Percentiles rank a stretch among this genome's conserved stretches.
These are phyloP conservation scores for Pollenia amentaria DNA, from an alignment of 2,888 invertebrate genomes.

Conservation along the genomic window DNA sequence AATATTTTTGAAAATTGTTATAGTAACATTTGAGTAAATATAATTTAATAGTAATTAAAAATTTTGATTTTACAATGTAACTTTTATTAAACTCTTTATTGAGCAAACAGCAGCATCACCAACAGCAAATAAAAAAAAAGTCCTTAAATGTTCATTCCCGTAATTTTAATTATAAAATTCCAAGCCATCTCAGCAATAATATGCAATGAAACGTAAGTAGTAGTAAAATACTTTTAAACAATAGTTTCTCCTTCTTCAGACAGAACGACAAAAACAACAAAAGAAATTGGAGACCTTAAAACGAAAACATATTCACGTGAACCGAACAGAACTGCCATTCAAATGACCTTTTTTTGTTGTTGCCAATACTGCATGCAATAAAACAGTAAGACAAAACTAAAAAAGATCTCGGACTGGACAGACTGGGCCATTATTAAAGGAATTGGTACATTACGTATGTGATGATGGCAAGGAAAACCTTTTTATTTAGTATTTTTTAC, in stretches of 20 bases:
- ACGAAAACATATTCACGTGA: conserved; percentile 9
- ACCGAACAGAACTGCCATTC: conserved; percentile 54
- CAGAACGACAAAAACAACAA: conserved; percentile 5
- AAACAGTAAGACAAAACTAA: conserved; percentile 7
- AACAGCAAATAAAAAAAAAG: conserved; percentile 27
- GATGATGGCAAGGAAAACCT: conserved; percentile 48
- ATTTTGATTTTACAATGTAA: conserved; percentile 40
- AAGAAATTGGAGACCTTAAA: conserved; percentile 2
- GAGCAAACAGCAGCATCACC: conserved; percentile 12
- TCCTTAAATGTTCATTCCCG: conserved; percentile 47
- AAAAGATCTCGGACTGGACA: conserved; percentile 27
- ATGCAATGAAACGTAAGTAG: conserved; percentile 59
- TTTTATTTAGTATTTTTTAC: conserved; percentile 7
- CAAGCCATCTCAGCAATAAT: conserved; percentile 54
- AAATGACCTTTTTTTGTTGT: conserved; percentile 61
- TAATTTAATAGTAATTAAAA: no score
- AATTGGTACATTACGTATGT: conserved; percentile 28
- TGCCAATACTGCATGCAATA: conserved; percentile 26
- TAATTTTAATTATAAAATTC: conserved; percentile 66
- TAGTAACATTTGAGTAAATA: no score
- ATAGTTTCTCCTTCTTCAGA: not conserved
- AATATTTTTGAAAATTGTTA: no score
- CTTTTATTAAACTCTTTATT: conserved; percentile 48
- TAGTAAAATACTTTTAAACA: conserved; percentile 38
- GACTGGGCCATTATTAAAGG: conserved; percentile 16